Evolutionary conservation across 2,888 invertebrate genomes (phyloP), one percentile per base, ranked within the genome.

Genomic region (Ecdyonurus torrentis): DNA sequence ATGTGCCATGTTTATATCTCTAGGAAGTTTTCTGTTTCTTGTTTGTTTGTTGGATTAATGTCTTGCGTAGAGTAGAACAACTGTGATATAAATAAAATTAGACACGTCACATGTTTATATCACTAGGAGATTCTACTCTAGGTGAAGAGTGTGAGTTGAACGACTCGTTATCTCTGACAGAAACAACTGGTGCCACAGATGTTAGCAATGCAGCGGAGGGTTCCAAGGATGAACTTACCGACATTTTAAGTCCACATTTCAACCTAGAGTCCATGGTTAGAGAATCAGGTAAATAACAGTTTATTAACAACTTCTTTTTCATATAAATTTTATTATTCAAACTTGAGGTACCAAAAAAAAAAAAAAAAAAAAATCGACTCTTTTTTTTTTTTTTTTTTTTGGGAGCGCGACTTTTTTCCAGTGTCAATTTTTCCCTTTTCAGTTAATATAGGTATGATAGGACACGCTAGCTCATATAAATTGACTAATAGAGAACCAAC

Each of bases 261-360:
- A 88, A 84, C 71, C 73, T 91, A 64, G 89, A 89, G 70, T 83
- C 86, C 1, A 87, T 86, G 81, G 85, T 83, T 63, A 77, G 82
- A 25, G 83, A 83, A 66, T 78, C 83, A 1, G 76, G 77, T 75
- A 69, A 50, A 50, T 50, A 10, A 10, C 18, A 50, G 18, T 50
- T 18, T n/a, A 25, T 18, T 60, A 22, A 5, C 19, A 60, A 25
- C n/a, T n/a, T n/a, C n/a, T n/a, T n/a, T n/a, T n/a, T n/a, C 25
- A 60, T 23, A 20, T 1, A 25, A 20, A 61, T 19, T 2, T 23
- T 52, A 19, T 22, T 1, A 1, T 2, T 23, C 18, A 23, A 23
- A n/a, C 19, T 20, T 2, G 2, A 20, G 25, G 15, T 52, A 2
- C n/a, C n/a, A n/a, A n/a, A n/a, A n/a, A n/a, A n/a, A n/a, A n/a